These are phyloP conservation scores for Malacosoma neustria DNA, from an alignment of 2,888 invertebrate genomes.

Conservation along the genomic window DNA sequence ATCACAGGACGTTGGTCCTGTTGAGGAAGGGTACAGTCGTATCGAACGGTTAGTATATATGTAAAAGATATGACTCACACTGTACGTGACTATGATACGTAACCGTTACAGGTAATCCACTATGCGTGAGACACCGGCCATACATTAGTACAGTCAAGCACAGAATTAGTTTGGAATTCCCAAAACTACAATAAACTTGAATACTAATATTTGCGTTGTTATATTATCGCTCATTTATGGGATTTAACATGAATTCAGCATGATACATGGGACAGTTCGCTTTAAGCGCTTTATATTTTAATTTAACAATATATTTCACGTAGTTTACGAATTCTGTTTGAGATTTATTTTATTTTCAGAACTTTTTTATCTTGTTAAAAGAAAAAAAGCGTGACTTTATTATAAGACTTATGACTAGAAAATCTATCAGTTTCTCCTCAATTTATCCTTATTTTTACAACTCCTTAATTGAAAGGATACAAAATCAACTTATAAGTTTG, in stretches of 20 bases:
- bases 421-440: no score
- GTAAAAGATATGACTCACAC: slow-evolving; percentile 1
- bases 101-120: slow-evolving; percentile 23
- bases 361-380: no score
- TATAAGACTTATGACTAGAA: no score
- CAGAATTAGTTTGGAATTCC: slow-evolving; percentile 41
- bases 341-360: not conserved
- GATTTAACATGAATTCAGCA: not conserved
- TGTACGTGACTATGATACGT: slow-evolving; percentile 54
- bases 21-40: not conserved
- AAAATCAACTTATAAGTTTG: no score
- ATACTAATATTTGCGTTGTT: slow-evolving; percentile 29
- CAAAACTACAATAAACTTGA: slow-evolving; percentile 33
- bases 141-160: slow-evolving; percentile 38
- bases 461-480: no score
- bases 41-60: slow-evolving; percentile 20
- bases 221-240: slow-evolving; percentile 4
- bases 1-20: no score
- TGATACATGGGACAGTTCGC: not conserved
- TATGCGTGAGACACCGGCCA: slow-evolving; percentile 39
- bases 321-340: not conserved
- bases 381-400: no score
- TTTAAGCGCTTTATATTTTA: not conserved
- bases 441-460: no score
- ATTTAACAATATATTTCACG: not conserved